Evolutionary conservation across 2,888 invertebrate species (phyloP), one percentile per base, ranked within the genome.

Genomic region (Arrhopalites spinosus): DNA sequence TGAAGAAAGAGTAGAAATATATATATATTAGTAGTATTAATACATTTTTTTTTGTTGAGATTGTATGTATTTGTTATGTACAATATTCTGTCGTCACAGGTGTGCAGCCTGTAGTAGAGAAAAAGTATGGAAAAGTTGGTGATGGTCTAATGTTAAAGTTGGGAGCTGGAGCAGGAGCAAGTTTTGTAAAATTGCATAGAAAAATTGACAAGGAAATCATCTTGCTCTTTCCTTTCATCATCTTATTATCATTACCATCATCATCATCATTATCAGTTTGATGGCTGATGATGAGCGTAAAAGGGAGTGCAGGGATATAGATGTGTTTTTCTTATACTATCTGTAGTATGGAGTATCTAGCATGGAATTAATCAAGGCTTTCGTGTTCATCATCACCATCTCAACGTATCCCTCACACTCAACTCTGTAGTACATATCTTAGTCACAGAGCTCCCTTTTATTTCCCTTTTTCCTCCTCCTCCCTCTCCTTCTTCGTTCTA

Each of bases 171-270:
- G 36, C 11, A 3, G 36, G 36, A 36, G 36, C 36, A 36, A 36
- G 36, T 36, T 36, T 36, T 36, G 36, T 36, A 7, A 36, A 36
- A 36, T 36, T 36, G 36, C 36, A 36, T 11, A 36, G 36, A 36
- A 36, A 36, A 36, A 36, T 36, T 36, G 36, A 36, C 36, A 36
- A 36, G 36, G 36, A 36, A 36, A 36, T 36, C 36, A 50, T n/a
- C 50, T n/a, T 13, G 50, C n/a, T 50, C 17, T 59, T 59, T 25
- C 25, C 15, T 25, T 59, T 59, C 59, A 59, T 59, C 59, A 25
- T 59, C 59, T 59, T 59, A 71, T 71, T 71, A 71, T 61, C 56
- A 64, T 64, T 29, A 64, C 30, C 64, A 64, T 30, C 66, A 30
- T 66, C 66, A 66, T 36, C 66, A 71, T 25, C 61, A 71, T 43